A percentile compares a stretch with the other conserved stretches of the same genome.
Conservation (phyloP, 2,888 invertebrate species). For the Gandaritis pyraliata region DNA sequence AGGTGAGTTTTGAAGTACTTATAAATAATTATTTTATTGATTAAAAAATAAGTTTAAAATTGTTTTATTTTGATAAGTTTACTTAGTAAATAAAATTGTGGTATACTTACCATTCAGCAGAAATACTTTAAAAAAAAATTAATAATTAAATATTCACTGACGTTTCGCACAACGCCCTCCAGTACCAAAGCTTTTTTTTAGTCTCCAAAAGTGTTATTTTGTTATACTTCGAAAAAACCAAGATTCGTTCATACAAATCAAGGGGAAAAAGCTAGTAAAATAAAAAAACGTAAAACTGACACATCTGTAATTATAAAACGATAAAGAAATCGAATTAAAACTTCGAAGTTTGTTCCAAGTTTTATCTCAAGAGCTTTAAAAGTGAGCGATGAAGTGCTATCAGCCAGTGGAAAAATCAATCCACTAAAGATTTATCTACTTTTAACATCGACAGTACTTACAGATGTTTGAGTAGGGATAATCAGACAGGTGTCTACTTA, state of each 20-base stretch:
- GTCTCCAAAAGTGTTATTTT: too few species aligned
- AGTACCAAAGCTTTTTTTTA: too few species aligned
- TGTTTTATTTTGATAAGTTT: too few species aligned
- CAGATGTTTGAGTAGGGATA: conserved; percentile 9
- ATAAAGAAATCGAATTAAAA: conserved; percentile 37
- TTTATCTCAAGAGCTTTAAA: conserved; percentile 30
- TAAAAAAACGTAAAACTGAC: neutral
- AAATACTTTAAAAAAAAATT: too few species aligned
- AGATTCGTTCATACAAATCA: too few species aligned
- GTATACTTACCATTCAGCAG: too few species aligned
- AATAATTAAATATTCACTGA: too few species aligned
- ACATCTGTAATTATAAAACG: conserved; percentile 18
- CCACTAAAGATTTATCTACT: neutral
- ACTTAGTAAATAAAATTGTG: too few species aligned
- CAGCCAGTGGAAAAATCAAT: neutral
- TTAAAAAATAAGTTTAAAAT: neutral
- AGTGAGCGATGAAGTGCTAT: conserved; percentile 2
- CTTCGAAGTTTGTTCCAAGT: conserved; percentile 24
- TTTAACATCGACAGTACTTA: conserved; percentile 1
- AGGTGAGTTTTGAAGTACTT: conserved; percentile 11
- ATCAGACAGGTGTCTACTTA: neutral
- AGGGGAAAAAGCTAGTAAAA: neutral
- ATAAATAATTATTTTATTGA: neutral
- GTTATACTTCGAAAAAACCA: too few species aligned
- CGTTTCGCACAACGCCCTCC: too few species aligned